Evolutionary conservation across 2,113 vertebrate genomes (phyloP).

Genomic region (Bubo blakistoni): DNA sequence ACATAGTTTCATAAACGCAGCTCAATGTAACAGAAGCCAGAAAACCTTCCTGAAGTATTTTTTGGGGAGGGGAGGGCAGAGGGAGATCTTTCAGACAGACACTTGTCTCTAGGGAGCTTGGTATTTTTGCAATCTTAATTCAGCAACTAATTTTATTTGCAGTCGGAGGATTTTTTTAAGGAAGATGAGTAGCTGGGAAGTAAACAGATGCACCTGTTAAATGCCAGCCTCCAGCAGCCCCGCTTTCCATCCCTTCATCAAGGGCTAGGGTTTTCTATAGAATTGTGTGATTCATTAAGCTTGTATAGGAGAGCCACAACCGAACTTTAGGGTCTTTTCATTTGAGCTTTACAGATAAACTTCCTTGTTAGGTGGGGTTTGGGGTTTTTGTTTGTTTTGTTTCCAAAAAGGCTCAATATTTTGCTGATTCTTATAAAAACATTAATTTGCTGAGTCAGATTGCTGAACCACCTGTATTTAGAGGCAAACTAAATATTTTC

Average conservation of each 20-base stretch:
- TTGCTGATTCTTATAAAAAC: not conserved
- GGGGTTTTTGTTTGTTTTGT: not conserved
- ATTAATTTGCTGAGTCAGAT: constrained; percentile 40
- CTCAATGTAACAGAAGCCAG: not conserved
- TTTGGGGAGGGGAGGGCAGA: not conserved
- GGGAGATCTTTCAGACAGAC: not conserved
- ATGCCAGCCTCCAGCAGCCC: not conserved
- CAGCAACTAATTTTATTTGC: not conserved
- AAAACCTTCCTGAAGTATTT: not conserved
- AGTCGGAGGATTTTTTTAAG: not conserved
- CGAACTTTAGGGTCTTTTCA: not conserved
- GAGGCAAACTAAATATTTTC: not conserved
- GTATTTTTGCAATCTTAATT: not conserved
- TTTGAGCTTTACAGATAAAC: not conserved
- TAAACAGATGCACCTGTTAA: constrained; percentile 44
- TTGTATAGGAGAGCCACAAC: not conserved
- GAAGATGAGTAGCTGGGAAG: not conserved
- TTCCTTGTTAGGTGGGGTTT: not conserved
- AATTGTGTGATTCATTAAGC: not conserved
- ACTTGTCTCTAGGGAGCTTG: not conserved
- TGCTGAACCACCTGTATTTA: constrained; percentile 15
- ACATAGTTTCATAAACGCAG: not conserved
- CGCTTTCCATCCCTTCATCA: not conserved
- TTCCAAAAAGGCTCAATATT: not conserved
- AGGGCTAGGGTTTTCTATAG: not conserved